phyloP scores from a whole-genome alignment of 2,797 vertebrate species.

The Tokudaia muenninki region DNA sequence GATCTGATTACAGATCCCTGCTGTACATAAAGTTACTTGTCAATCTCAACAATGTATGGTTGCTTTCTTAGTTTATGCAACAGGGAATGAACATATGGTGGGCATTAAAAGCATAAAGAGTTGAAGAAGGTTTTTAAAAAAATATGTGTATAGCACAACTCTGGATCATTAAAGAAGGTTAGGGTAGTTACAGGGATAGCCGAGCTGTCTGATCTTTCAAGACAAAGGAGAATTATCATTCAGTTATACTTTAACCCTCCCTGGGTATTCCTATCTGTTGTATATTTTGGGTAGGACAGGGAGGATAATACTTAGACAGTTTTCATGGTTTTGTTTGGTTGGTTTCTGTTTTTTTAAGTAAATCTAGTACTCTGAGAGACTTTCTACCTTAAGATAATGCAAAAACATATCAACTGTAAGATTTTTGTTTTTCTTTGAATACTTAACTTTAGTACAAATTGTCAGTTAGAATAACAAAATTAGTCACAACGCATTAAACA shows the following conservation, averaged over 20 bases:
- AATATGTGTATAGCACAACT: not conserved
- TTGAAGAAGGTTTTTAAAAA: slow-evolving; percentile 59
- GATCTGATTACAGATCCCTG: not conserved
- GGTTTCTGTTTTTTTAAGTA: not conserved
- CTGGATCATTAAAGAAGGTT: slow-evolving; percentile 9
- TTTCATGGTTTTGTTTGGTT: not conserved
- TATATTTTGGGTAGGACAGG: not conserved
- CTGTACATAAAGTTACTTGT: not conserved
- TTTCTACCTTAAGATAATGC: slow-evolving; percentile 13
- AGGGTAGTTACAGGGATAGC: not conserved
- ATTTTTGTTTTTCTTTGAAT: slow-evolving; percentile 45
- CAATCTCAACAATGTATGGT: not conserved
- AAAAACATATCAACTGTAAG: not conserved
- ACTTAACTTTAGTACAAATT: not conserved
- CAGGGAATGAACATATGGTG: not conserved
- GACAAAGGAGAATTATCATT: slow-evolving; percentile 8
- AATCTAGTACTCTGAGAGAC: not conserved
- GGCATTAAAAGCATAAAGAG: not conserved
- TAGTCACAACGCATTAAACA: not conserved
- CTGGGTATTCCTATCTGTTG: not conserved
- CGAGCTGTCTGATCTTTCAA: slow-evolving; percentile 15
- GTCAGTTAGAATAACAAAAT: slow-evolving; percentile 33
- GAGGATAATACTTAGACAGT: not conserved
- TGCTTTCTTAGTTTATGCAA: slow-evolving; percentile 55
- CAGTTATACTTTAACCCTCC: slow-evolving; percentile 24